A percentile compares a stretch with the other conserved stretches of the same genome.
phyloP scores from a whole-genome alignment of 2,113 vertebrate genomes.

The Elephantulus edwardii region DNA sequence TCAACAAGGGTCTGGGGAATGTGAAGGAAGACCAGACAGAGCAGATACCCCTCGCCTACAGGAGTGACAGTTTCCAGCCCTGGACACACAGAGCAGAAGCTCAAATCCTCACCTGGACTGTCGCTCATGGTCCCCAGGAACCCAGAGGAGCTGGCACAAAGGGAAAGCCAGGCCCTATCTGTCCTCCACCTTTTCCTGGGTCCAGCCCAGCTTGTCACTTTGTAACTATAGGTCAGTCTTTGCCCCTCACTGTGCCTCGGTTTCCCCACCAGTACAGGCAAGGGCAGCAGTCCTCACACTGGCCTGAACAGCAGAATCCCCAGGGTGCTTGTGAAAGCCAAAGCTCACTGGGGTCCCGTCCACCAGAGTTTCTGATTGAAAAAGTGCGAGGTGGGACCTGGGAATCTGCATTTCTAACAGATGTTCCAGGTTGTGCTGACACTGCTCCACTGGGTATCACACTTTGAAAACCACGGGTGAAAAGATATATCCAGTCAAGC shows the following conservation, averaged over 20 bases:
- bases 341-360: background rate
- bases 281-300: background rate
- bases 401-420: slow-evolving; percentile 2
- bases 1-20: background rate
- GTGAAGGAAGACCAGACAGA: background rate
- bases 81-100: background rate
- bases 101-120: background rate
- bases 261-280: background rate
- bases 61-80: background rate
- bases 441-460: background rate
- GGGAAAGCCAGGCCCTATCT: too few relatives aligned
- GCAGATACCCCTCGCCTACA: background rate
- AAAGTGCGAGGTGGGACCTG: background rate
- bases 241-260: background rate
- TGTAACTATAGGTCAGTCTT: background rate
- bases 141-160: background rate
- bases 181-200: background rate
- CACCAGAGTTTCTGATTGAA: background rate
- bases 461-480: background rate
- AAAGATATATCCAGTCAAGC: background rate
- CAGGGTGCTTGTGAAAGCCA: background rate
- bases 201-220: background rate
- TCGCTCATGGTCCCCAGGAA: background rate
- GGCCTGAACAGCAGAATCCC: background rate
- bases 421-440: background rate